phyloP scores from a whole-genome alignment of 2,888 invertebrate genomes.

The Drosophila algonquin region DNA sequence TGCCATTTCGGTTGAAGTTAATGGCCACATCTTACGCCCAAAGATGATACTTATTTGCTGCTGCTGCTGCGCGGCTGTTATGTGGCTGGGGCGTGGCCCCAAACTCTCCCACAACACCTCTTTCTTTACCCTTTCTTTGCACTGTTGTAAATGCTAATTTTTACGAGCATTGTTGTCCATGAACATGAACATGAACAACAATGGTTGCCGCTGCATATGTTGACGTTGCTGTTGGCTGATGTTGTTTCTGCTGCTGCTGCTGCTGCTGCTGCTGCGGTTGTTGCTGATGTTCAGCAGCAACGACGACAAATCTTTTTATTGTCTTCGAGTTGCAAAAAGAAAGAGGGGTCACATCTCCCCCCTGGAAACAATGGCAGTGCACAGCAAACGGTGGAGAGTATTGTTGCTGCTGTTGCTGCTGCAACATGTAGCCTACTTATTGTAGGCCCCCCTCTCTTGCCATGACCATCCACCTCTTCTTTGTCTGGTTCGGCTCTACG shows the following conservation, averaged over 20 bases:
- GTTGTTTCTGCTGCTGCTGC: conserved; percentile 13
- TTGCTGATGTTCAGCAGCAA: conserved; percentile 30
- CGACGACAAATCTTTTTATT: conserved; percentile 38
- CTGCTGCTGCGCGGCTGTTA: neutral
- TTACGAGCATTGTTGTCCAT: conserved; percentile 19
- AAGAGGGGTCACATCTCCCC: conserved; percentile 5
- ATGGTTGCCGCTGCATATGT: conserved; percentile 20
- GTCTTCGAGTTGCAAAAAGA: conserved; percentile 40
- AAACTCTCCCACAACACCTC: neutral
- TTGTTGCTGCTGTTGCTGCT: conserved; percentile 16
- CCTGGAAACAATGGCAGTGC: conserved; percentile 21
- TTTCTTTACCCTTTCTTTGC: neutral
- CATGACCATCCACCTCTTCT: neutral
- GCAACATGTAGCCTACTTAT: conserved; percentile 37
- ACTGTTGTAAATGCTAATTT: conserved; percentile 27
- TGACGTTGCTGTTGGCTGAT: conserved; percentile 17
- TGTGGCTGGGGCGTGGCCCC: neutral
- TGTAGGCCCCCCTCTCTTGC: neutral
- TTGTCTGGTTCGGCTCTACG: neutral
- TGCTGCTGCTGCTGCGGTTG: conserved; percentile 17
- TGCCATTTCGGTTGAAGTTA: neutral
- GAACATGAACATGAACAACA: conserved; percentile 19
- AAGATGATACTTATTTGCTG: neutral
- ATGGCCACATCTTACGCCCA: neutral
- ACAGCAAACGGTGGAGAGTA: conserved; percentile 14